Percentiles rank a stretch among this genome's conserved stretches.
These are phyloP conservation scores for Acanthopleura granulata DNA, from an alignment of 2,888 invertebrate species.

Conservation along the genomic window DNA sequence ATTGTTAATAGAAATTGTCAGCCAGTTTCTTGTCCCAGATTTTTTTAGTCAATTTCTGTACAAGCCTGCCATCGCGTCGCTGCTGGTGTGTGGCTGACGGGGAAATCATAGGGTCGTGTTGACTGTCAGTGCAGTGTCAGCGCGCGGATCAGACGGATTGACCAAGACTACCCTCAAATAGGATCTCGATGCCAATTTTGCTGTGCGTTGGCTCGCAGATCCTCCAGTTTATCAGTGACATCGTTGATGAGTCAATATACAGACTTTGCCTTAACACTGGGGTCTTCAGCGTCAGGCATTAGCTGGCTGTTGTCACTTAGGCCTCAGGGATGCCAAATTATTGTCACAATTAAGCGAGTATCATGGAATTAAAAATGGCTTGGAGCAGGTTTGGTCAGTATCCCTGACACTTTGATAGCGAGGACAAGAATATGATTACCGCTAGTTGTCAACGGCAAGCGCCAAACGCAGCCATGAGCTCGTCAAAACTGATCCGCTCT, in stretches of 20 bases:
- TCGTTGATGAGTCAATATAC: slow-evolving; percentile 12
- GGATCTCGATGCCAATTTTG: not conserved
- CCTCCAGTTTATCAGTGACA: not conserved
- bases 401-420: slow-evolving; percentile 1
- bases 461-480: too few species aligned
- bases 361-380: not conserved
- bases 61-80: not conserved
- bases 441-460: not conserved
- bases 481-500: too few species aligned
- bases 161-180: not conserved
- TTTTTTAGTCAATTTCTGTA: not conserved
- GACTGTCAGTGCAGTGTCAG: not conserved
- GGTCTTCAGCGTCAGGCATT: not conserved
- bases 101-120: slow-evolving; percentile 17
- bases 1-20: slow-evolving; percentile 7
- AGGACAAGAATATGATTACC: slow-evolving; percentile 2
- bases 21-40: not conserved
- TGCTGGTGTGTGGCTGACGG: not conserved
- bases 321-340: slow-evolving; percentile 12
- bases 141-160: not conserved
- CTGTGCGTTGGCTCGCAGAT: not conserved
- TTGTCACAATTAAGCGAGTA: slow-evolving; percentile 8
- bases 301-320: not conserved
- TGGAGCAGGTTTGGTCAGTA: not conserved
- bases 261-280: not conserved